Conservation (phyloP, 1,140 invertebrate genomes). For the Wiebesia pumilae region DNA sequence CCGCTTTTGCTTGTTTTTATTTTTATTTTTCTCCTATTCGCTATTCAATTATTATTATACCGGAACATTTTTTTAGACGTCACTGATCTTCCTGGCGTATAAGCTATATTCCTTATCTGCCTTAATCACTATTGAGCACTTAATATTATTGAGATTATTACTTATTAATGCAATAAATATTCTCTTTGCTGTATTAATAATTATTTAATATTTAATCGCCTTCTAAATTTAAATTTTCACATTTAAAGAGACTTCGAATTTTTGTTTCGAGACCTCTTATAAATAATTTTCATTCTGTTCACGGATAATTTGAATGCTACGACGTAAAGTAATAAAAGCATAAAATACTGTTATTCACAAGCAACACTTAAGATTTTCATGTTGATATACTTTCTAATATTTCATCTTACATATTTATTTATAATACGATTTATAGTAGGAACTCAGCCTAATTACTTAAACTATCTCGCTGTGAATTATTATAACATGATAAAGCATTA, state of each 20-base stretch:
- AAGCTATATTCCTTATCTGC: neutral
- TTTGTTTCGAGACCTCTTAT: too few species aligned
- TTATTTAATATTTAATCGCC: too few species aligned
- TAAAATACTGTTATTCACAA: neutral
- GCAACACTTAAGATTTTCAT: too few species aligned
- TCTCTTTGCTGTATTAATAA: too few species aligned
- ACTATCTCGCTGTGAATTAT: conserved; percentile 27
- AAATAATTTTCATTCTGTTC: neutral
- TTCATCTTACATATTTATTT: neutral
- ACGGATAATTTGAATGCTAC: neutral
- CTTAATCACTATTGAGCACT: too few species aligned
- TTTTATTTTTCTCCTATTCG: neutral
- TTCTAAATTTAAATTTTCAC: too few species aligned
- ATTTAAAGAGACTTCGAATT: too few species aligned
- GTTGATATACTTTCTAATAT: neutral
- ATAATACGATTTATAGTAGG: conserved; percentile 15
- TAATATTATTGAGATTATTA: too few species aligned
- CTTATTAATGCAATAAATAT: too few species aligned
- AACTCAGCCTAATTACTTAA: conserved; percentile 40
- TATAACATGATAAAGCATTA: conserved; percentile 61
- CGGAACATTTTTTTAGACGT: neutral
- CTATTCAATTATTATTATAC: neutral
- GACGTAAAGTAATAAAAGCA: neutral
- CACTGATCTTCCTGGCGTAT: neutral
- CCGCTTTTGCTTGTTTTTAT: neutral